These are phyloP conservation scores for Agriopis marginaria DNA, from an alignment of 2,888 invertebrate species.

Conservation along the genomic window DNA sequence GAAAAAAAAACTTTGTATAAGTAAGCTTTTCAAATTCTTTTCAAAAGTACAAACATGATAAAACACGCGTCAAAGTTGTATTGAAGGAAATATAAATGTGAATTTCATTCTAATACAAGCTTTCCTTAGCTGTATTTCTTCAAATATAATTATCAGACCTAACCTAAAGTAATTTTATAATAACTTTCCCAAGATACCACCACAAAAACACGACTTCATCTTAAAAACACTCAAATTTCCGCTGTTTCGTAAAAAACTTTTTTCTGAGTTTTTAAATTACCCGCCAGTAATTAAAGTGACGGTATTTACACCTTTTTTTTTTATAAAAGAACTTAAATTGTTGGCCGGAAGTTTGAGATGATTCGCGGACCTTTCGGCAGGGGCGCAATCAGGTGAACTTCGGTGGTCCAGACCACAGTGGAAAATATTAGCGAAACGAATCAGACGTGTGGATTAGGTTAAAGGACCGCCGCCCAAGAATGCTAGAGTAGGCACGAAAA, in stretches of 20 bases:
- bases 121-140: not conserved
- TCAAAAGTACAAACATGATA: not conserved
- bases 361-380: not conserved
- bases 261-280: slow-evolving; percentile 25
- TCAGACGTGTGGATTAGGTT: no score
- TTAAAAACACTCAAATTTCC: slow-evolving; percentile 23
- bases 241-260: slow-evolving; percentile 1
- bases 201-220: slow-evolving; percentile 24
- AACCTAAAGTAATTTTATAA: slow-evolving; percentile 32
- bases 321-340: slow-evolving; percentile 13
- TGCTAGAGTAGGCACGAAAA: no score
- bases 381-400: not conserved
- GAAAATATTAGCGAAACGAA: not conserved
- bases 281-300: slow-evolving; percentile 28
- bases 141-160: slow-evolving; percentile 31
- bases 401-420: not conserved
- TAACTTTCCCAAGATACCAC: slow-evolving; percentile 25
- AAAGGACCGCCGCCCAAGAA: no score
- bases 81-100: no score
- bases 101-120: slow-evolving; percentile 10
- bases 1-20: no score
- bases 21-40: no score
- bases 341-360: slow-evolving; percentile 7
- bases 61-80: no score
- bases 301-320: slow-evolving; percentile 22